These are phyloP conservation scores for Caradrina kadenii DNA, from an alignment of 2,888 invertebrate species.

Conservation along the genomic window DNA sequence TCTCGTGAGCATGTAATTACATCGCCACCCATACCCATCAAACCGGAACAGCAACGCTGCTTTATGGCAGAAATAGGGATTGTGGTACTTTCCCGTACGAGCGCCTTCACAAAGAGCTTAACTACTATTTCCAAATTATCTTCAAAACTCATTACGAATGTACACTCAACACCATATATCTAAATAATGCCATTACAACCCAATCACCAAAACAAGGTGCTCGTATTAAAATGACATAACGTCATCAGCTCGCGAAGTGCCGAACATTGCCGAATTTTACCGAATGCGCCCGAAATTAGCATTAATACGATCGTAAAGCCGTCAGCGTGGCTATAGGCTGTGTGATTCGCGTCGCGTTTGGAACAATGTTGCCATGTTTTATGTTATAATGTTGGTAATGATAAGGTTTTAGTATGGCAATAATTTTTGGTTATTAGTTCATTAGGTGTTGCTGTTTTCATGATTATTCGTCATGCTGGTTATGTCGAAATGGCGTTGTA, in stretches of 20 bases:
- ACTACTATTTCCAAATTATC: neutral
- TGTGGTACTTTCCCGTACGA: no score
- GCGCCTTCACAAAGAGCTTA: no score
- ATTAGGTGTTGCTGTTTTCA: slow-evolving; percentile 46
- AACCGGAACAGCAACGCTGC: no score
- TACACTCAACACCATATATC: slow-evolving; percentile 25
- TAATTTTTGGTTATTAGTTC: slow-evolving; percentile 60
- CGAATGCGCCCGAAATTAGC: slow-evolving; percentile 69
- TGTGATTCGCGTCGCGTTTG: slow-evolving; percentile 69
- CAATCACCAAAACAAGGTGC: slow-evolving; percentile 68
- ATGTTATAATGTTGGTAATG: slow-evolving; percentile 54
- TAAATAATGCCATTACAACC: slow-evolving; percentile 56
- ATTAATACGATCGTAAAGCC: slow-evolving; percentile 73
- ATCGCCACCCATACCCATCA: no score
- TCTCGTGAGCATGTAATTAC: no score
- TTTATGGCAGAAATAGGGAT: no score
- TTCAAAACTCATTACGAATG: slow-evolving; percentile 12
- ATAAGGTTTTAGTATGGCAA: slow-evolving; percentile 60
- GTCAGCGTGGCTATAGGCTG: slow-evolving; percentile 71
- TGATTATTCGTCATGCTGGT: slow-evolving; percentile 42
- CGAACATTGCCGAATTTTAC: slow-evolving; percentile 58
- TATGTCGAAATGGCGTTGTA: slow-evolving; percentile 13
- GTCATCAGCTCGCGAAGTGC: slow-evolving; percentile 52
- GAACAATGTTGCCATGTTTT: slow-evolving; percentile 66
- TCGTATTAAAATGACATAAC: slow-evolving; percentile 71